These are phyloP conservation scores for Drusus annulatus DNA, from an alignment of 1,140 invertebrate genomes.

Conservation along the genomic window DNA sequence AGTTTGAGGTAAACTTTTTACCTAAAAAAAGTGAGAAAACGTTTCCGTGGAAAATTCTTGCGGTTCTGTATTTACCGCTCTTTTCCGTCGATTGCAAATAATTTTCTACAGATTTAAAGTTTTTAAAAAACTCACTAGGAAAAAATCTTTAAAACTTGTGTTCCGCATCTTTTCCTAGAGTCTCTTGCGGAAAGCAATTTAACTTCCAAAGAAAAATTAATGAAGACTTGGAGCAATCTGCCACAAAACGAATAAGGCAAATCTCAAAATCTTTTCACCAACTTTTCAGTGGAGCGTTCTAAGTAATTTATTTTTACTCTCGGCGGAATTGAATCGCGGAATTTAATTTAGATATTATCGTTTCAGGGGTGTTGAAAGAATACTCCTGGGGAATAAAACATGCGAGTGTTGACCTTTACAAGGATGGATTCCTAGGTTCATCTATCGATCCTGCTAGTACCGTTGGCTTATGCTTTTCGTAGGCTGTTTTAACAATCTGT, in stretches of 20 bases:
- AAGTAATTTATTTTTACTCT: not conserved
- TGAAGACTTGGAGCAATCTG: not conserved
- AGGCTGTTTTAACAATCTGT: not conserved
- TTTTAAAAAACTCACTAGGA: not conserved
- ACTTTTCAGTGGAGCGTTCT: not conserved
- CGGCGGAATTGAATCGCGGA: not conserved
- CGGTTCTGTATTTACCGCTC: not conserved
- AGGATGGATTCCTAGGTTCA: not conserved
- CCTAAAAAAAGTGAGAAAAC: not conserved
- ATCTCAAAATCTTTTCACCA: not conserved
- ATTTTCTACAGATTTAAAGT: slow-evolving; percentile 4
- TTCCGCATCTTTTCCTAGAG: not conserved
- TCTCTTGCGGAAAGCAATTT: not conserved
- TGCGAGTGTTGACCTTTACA: not conserved
- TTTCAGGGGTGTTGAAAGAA: not conserved
- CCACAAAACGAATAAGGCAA: not conserved
- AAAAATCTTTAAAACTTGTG: not conserved
- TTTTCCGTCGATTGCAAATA: not conserved
- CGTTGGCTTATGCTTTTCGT: not conserved
- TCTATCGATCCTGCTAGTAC: not conserved
- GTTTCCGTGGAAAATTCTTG: not conserved
- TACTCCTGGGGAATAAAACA: not conserved
- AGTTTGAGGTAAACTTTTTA: too few species aligned
- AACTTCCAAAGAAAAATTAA: slow-evolving; percentile 3
- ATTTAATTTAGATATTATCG: not conserved